Percentiles rank a stretch among this genome's conserved stretches.
phyloP scores from a whole-genome alignment of 1,140 invertebrate species.

The Leptinotarsa undecemlineata region DNA sequence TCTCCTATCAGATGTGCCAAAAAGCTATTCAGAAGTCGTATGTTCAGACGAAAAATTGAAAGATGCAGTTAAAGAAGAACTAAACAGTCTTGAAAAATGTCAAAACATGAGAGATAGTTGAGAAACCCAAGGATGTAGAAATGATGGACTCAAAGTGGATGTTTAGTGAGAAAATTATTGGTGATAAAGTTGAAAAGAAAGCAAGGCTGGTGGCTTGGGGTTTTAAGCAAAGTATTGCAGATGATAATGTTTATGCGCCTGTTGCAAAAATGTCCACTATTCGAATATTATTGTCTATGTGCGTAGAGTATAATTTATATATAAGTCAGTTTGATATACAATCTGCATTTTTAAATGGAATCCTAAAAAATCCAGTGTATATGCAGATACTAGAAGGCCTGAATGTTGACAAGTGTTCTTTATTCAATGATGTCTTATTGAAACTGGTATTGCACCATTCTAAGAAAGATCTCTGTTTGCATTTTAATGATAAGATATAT shows the following conservation, averaged over 20 bases:
- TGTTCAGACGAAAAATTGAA: slow-evolving; percentile 26
- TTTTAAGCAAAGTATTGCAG: slow-evolving; percentile 5
- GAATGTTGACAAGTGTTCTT: slow-evolving; percentile 21
- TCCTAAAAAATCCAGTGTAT: slow-evolving; percentile 19
- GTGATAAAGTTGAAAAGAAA: slow-evolving; percentile 25
- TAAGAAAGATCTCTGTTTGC: slow-evolving; percentile 45
- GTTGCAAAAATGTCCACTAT: slow-evolving; percentile 17
- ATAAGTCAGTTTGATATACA: slow-evolving; percentile 29
- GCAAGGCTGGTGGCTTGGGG: slow-evolving; percentile 26
- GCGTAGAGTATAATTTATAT: slow-evolving; percentile 1
- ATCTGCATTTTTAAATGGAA: slow-evolving; percentile 30
- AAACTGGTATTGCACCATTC: slow-evolving; percentile 34
- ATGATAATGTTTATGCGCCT: slow-evolving; percentile 26
- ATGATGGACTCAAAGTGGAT: slow-evolving; percentile 32
- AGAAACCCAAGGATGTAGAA: neutral
- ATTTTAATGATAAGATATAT: slow-evolving; percentile 40
- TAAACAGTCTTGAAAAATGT: slow-evolving; percentile 25
- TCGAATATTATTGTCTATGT: slow-evolving; percentile 15
- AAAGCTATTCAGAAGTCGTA: slow-evolving; percentile 31
- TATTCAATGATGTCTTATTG: slow-evolving; percentile 41
- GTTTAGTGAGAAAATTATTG: slow-evolving; percentile 28
- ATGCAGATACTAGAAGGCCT: slow-evolving; percentile 30
- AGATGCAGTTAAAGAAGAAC: slow-evolving; percentile 42
- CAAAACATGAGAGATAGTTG: slow-evolving; percentile 28
- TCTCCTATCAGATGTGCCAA: neutral